A percentile compares a stretch with the other conserved stretches of the same genome.
Evolutionary conservation across 1,140 invertebrate species (phyloP).

Genomic region (Pseudomyrmex dendroicus): DNA sequence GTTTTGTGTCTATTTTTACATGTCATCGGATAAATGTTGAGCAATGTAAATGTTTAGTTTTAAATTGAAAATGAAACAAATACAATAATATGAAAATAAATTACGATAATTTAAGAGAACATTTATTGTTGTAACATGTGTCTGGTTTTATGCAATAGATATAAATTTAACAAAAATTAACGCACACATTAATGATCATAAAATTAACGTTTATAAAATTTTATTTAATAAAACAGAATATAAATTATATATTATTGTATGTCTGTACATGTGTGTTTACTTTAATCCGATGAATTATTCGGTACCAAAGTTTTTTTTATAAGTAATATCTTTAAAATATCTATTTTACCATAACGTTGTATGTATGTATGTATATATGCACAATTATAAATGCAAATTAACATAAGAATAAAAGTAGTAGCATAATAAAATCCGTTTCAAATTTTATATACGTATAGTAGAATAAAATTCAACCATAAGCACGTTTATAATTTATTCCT

Average conservation of each 20-base stretch:
- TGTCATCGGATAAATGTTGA: no score
- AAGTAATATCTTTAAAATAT: constrained; percentile 3
- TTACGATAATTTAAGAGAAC: background rate
- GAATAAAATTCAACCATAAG: no score
- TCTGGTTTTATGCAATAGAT: no score
- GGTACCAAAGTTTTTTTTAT: constrained; percentile 7
- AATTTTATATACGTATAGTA: background rate
- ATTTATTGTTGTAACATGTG: no score
- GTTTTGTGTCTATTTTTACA: no score
- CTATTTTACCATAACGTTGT: constrained; percentile 30
- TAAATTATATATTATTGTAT: background rate
- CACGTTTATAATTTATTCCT: no score
- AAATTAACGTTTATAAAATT: background rate
- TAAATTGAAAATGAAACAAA: background rate
- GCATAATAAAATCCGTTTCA: background rate
- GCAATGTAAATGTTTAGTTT: background rate
- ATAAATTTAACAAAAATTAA: no score
- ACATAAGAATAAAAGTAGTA: constrained; percentile 8
- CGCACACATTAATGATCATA: background rate
- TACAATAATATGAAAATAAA: constrained; percentile 3
- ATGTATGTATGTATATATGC: background rate
- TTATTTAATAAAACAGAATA: constrained; percentile 10
- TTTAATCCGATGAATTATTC: background rate
- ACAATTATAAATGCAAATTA: constrained; percentile 33
- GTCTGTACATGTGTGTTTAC: background rate